Percentiles rank a stretch among this genome's conserved stretches.
Evolutionary conservation across 1,140 invertebrate genomes (phyloP).

Genomic region (Pantala flavescens): DNA sequence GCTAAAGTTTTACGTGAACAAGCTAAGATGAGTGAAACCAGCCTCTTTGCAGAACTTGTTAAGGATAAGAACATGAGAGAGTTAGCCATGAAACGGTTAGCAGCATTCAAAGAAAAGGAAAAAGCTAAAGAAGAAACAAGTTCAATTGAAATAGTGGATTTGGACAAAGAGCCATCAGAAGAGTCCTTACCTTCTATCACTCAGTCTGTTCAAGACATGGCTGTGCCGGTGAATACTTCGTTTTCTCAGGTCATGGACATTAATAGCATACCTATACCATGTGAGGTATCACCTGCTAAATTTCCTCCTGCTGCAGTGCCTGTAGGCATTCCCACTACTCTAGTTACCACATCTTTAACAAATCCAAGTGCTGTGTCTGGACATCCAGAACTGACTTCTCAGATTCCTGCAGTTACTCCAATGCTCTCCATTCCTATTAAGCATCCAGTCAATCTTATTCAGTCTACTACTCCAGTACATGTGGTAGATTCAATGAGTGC

Average conservation of each 20-base stretch:
- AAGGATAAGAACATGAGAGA: slow-evolving; percentile 72
- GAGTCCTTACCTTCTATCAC: not conserved
- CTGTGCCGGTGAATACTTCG: slow-evolving; percentile 16
- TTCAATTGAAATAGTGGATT: slow-evolving; percentile 23
- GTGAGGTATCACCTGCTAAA: slow-evolving; percentile 20
- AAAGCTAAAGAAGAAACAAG: slow-evolving; percentile 37
- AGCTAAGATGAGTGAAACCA: slow-evolving; percentile 70
- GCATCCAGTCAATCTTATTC: not conserved
- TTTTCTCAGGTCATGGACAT: slow-evolving; percentile 17
- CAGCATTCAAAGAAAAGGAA: slow-evolving; percentile 51
- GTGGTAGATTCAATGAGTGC: not conserved
- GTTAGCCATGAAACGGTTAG: slow-evolving; percentile 54
- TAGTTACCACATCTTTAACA: not conserved
- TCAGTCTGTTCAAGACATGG: not conserved
- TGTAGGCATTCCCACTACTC: not conserved
- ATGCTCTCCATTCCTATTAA: not conserved
- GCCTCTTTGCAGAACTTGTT: slow-evolving; percentile 76
- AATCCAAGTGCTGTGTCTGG: not conserved
- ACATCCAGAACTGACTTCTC: not conserved
- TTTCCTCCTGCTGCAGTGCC: slow-evolving; percentile 11
- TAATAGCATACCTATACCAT: slow-evolving; percentile 49
- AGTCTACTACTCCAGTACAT: not conserved
- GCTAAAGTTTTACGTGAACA: slow-evolving; percentile 19
- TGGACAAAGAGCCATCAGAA: slow-evolving; percentile 30
- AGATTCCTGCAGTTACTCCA: not conserved